Evolutionary conservation across 2,113 vertebrate species (phyloP).

Genomic region (Pseudonaja textilis): DNA sequence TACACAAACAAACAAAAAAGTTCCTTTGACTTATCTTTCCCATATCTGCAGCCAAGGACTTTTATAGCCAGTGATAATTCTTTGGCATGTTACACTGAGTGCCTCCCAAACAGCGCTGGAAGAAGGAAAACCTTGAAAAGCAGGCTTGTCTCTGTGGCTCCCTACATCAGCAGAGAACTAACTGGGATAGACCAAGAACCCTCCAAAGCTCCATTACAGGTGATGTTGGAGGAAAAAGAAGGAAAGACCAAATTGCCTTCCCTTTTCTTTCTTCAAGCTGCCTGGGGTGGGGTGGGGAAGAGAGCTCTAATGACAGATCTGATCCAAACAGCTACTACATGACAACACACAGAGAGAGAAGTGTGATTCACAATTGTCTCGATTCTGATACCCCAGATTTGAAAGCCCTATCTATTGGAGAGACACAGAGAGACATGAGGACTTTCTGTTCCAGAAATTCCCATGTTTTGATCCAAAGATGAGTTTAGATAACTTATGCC

Average conservation of each 20-base stretch:
- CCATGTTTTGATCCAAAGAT: neutral
- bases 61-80: neutral
- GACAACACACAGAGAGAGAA: neutral
- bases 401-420: neutral
- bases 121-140: neutral
- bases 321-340: neutral
- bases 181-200: neutral
- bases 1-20: neutral
- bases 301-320: neutral
- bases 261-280: neutral
- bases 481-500: neutral
- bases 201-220: neutral
- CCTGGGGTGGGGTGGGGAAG: rapidly evolving
- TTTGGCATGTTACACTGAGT: neutral
- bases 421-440: neutral
- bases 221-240: neutral
- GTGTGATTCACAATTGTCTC: neutral
- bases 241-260: neutral
- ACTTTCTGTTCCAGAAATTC: neutral
- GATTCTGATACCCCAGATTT: neutral
- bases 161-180: neutral
- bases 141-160: neutral
- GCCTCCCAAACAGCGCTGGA: neutral
- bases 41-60: neutral
- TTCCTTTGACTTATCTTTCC: neutral